A percentile compares a stretch with the other conserved stretches of the same genome.
Conservation (phyloP, 2,888 invertebrate genomes). For the Hydropsyche betteni region DNA sequence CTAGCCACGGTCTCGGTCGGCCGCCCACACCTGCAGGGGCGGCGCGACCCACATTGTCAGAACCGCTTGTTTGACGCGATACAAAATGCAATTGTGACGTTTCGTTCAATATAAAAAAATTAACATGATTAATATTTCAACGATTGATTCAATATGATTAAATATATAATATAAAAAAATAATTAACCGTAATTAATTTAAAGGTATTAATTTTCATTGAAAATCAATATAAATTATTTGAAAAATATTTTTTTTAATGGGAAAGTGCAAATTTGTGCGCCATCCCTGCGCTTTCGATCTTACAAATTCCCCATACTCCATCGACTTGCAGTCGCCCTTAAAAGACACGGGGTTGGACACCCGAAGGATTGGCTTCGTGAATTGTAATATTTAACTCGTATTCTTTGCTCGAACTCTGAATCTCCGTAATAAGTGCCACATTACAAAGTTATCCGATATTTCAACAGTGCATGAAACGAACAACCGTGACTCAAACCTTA, state of each 20-base stretch:
- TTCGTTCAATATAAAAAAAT: too few relatives aligned
- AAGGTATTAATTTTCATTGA: too few relatives aligned
- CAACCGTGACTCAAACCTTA: neutral
- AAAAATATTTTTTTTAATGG: neutral
- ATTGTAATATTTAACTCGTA: conserved; percentile 36
- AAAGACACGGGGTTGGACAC: conserved; percentile 15
- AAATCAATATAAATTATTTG: neutral
- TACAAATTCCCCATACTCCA: too few relatives aligned
- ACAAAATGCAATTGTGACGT: too few relatives aligned
- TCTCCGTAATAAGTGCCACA: conserved; percentile 28
- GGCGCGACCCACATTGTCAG: conserved; percentile 7
- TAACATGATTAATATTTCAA: too few relatives aligned
- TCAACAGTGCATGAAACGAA: conserved; percentile 22
- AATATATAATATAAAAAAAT: too few relatives aligned
- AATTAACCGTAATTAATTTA: too few relatives aligned
- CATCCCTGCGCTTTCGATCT: too few relatives aligned
- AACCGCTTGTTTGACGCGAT: too few relatives aligned
- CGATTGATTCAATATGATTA: too few relatives aligned
- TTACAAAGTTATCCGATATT: conserved; percentile 25
- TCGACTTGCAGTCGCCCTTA: neutral
- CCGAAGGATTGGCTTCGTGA: conserved; percentile 18
- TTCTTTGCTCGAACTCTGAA: conserved; percentile 7
- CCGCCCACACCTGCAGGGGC: conserved; percentile 29
- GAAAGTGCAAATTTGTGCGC: neutral
- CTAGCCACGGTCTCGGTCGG: conserved; percentile 13